Conservation (phyloP, 2,888 invertebrate species). For the Cephonodes hylas region DNA sequence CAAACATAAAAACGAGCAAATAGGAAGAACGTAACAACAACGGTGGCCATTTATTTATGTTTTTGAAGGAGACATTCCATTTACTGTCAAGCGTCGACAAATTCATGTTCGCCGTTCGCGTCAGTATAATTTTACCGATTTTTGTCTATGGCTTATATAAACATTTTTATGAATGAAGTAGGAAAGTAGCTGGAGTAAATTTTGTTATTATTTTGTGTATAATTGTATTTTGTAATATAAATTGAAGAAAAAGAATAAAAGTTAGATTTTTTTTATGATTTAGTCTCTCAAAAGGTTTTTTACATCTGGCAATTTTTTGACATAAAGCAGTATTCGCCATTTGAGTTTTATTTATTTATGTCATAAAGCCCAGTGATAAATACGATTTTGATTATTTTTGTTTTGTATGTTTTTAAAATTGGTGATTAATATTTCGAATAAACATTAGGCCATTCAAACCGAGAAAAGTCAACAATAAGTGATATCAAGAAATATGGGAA, state of each 20-base stretch:
- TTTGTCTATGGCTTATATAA: conserved; percentile 30
- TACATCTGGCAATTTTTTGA: neutral
- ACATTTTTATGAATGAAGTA: no score
- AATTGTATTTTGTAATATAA: no score
- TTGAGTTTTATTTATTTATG: neutral
- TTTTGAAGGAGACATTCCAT: conserved; percentile 66
- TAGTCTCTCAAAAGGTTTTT: no score
- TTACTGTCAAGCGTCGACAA: conserved; percentile 52
- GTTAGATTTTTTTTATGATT: no score
- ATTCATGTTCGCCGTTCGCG: conserved; percentile 44
- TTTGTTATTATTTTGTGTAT: no score
- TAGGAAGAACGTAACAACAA: conserved; percentile 74
- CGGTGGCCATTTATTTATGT: conserved; percentile 80
- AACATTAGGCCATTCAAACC: neutral
- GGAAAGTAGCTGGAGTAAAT: no score
- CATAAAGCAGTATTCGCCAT: neutral
- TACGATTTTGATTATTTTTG: neutral
- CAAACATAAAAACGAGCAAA: conserved; percentile 62
- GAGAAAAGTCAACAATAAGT: neutral
- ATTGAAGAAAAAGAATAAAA: no score
- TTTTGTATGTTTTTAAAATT: neutral
- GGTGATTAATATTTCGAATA: neutral
- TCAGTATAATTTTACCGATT: conserved; percentile 27
- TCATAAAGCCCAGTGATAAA: neutral
- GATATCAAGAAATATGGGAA: conserved; percentile 75